Percentiles rank a stretch among this genome's conserved stretches.
phyloP scores from a whole-genome alignment of 2,888 invertebrate genomes.

The Leptinotarsa haldemani region DNA sequence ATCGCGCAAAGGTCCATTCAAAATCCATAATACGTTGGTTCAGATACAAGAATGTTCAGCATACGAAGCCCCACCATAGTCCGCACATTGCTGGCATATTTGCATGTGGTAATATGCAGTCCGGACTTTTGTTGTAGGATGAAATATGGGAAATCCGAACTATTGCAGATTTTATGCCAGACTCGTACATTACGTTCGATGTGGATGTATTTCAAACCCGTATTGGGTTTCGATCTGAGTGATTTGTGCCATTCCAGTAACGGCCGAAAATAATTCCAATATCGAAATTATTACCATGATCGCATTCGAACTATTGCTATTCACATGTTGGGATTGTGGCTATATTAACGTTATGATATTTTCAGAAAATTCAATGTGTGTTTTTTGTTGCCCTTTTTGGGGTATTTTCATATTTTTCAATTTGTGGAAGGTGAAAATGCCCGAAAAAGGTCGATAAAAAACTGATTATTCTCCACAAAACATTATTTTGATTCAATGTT shows the following conservation, averaged over 20 bases:
- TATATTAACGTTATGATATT: too few relatives aligned
- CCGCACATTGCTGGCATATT: slow-evolving; percentile 38
- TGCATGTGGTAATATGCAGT: slow-evolving; percentile 33
- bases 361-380: too few relatives aligned
- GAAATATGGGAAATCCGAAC: slow-evolving; percentile 36
- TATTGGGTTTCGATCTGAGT: slow-evolving; percentile 15
- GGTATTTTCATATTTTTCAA: too few relatives aligned
- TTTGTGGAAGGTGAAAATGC: too few relatives aligned
- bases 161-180: slow-evolving; percentile 26
- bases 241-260: slow-evolving; percentile 15
- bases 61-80: slow-evolving; percentile 36
- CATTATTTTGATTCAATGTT: too few relatives aligned
- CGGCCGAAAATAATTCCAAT: neutral
- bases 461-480: too few relatives aligned
- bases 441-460: too few relatives aligned
- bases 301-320: neutral
- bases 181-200: slow-evolving; percentile 23
- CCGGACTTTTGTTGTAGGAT: slow-evolving; percentile 35
- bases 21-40: slow-evolving; percentile 36
- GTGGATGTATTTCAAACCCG: slow-evolving; percentile 17
- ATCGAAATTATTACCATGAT: neutral
- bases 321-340: too few relatives aligned
- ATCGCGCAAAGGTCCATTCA: slow-evolving; percentile 31
- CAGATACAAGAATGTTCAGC: slow-evolving; percentile 36
- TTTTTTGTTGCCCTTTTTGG: too few relatives aligned